phyloP scores from a whole-genome alignment of 1,140 invertebrate genomes.

The Caerostris darwini region DNA sequence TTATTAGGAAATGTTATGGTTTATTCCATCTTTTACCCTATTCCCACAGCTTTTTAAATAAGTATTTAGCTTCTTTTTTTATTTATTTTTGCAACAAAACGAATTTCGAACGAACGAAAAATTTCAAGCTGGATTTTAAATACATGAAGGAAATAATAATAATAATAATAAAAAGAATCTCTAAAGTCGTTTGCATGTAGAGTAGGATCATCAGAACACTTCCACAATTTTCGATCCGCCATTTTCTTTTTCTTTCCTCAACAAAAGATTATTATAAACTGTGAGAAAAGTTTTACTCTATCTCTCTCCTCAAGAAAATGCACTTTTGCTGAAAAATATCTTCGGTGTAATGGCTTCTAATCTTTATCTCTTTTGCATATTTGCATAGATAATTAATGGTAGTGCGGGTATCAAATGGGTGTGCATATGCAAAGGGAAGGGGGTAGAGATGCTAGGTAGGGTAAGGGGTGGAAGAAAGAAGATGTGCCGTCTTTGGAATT shows the following conservation, averaged over 20 bases:
- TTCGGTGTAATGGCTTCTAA: conserved; percentile 48
- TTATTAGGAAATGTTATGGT: background rate
- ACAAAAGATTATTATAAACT: conserved; percentile 48
- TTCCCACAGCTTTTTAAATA: background rate
- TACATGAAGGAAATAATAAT: too few relatives aligned
- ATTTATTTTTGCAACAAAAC: background rate
- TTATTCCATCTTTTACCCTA: background rate
- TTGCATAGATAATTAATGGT: conserved; percentile 57
- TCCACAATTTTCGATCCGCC: background rate
- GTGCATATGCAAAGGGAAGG: background rate
- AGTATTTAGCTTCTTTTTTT: background rate
- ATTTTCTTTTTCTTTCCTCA: background rate
- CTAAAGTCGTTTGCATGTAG: too few relatives aligned
- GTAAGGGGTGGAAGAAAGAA: background rate
- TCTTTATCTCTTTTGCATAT: conserved; percentile 60
- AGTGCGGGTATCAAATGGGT: background rate
- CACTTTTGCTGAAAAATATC: background rate
- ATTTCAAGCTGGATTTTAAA: too few relatives aligned
- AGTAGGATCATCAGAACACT: background rate
- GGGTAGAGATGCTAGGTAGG: too few relatives aligned
- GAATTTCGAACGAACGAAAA: background rate
- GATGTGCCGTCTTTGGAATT: background rate
- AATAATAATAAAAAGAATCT: too few relatives aligned
- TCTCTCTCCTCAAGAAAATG: background rate
- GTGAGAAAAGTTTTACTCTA: background rate